Base-by-base conservation (phyloP, 2,113 vertebrate genomes). In the Struthidea cinerea region DNA sequence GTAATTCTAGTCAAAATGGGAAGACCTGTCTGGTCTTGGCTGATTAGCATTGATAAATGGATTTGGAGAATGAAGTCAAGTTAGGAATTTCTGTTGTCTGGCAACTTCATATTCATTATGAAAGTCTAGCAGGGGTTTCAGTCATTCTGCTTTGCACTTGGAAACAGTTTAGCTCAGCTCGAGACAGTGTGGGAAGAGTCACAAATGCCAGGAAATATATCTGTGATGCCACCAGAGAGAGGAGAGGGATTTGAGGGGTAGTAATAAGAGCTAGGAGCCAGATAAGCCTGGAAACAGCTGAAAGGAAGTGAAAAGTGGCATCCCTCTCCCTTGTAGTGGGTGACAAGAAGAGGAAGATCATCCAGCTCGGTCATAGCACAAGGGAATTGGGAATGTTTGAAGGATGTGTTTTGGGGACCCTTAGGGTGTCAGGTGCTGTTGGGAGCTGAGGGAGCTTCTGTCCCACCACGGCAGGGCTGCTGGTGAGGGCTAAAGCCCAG, bases 51-150 rank as follows among this genome's bases (percentile, higher is more conserved):
- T 85, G 59, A 69, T 68, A 92, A 84, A 74, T 79, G 46, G 53
- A 26, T 83, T 73, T 87, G 78, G 84, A 85, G 74, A 85, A 76
- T 11, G 30, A n/a, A 77, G 46, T 55, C 70, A 77, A 69, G 49
- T 65, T 73, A 87, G 70, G 74, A 80, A 87, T 94, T 94, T 85
- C 84, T 83, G 55, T 53, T 84, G 53, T 78, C 61, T 87, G 91
- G 57, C 49, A 71, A 60, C 65, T 79, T 83, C 55, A 71, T 60
- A 52, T 91, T 89, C 82, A 55, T 90, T 46, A 88, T 70, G 78
- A 50, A 83, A 90, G 18, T 49, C 61, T 64, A 93, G 61, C 70
- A 93, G 84, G 65, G 77, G 44, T 87, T 93, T 84, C 60, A 67
- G 64, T 91, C 59, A 50, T 88, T 84, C 78, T 79, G 63, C 59